Conservation (phyloP, 2,113 vertebrate genomes). For the Microtus richardsoni region DNA sequence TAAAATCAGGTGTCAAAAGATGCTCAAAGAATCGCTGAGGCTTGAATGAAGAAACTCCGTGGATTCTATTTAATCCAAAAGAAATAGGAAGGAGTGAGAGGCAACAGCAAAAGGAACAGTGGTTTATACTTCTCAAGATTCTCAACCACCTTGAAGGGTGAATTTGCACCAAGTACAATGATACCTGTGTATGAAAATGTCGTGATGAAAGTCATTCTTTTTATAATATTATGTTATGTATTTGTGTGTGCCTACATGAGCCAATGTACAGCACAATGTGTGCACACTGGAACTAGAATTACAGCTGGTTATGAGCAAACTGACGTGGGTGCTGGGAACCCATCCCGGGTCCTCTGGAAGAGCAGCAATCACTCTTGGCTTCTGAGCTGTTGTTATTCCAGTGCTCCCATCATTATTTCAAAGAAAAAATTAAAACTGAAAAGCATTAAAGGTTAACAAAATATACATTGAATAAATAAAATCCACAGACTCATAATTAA, state of each 20-base stretch:
- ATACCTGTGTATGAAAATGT: not conserved
- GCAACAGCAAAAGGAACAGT: not conserved
- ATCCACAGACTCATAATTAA: not conserved
- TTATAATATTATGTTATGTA: not conserved
- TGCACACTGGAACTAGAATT: not conserved
- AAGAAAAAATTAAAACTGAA: not conserved
- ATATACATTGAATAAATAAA: not conserved
- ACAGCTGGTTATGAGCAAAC: not conserved
- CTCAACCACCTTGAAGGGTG: not conserved
- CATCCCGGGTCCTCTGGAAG: not conserved
- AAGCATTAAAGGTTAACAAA: not conserved
- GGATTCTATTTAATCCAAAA: constrained; percentile 11
- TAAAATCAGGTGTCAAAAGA: not conserved
- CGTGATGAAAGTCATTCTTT: not conserved
- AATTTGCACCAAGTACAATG: not conserved
- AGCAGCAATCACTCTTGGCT: not conserved
- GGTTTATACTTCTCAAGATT: too few species aligned
- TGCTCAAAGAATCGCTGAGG: not conserved
- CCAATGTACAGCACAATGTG: not conserved
- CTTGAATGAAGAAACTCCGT: not conserved
- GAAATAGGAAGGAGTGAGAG: not conserved
- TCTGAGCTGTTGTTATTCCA: not conserved
- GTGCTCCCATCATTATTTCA: not conserved
- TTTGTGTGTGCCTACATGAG: not conserved
- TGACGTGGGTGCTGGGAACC: not conserved